phyloP scores from a whole-genome alignment of 2,888 invertebrate genomes.

The Drosophila colorata region DNA sequence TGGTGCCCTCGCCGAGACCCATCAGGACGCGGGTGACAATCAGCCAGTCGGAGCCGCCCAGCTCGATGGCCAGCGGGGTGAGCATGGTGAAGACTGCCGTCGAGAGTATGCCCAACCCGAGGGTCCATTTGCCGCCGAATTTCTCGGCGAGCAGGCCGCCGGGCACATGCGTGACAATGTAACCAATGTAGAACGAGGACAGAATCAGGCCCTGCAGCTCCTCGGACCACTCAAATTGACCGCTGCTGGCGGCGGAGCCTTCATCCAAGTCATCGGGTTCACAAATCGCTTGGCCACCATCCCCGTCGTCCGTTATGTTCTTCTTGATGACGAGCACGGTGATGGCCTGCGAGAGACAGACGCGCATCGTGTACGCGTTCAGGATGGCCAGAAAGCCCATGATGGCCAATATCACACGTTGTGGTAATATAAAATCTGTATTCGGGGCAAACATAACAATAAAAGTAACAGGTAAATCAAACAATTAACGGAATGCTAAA shows the following conservation, averaged over 20 bases:
- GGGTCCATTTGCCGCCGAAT: slow-evolving; percentile 94
- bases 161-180: slow-evolving; percentile 92
- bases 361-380: slow-evolving; percentile 91
- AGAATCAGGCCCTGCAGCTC: slow-evolving; percentile 91
- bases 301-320: slow-evolving; percentile 59
- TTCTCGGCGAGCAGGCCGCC: slow-evolving; percentile 92
- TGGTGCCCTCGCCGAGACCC: slow-evolving; percentile 94
- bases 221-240: slow-evolving; percentile 88
- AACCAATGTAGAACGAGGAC: slow-evolving; percentile 94
- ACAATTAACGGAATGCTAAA: slow-evolving; percentile 13
- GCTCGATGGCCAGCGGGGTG: slow-evolving; percentile 90
- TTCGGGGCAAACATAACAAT: slow-evolving; percentile 8
- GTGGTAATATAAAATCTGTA: slow-evolving; percentile 84
- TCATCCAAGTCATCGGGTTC: slow-evolving; percentile 67
- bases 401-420: slow-evolving; percentile 89
- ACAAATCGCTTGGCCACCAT: slow-evolving; percentile 66
- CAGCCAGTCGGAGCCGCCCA: slow-evolving; percentile 89
- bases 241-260: slow-evolving; percentile 40
- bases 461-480: neutral
- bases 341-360: slow-evolving; percentile 90
- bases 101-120: slow-evolving; percentile 92
- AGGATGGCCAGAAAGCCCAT: slow-evolving; percentile 90
- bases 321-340: slow-evolving; percentile 88
- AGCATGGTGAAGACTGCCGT: slow-evolving; percentile 93
- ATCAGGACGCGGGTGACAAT: slow-evolving; percentile 91